These are phyloP conservation scores for Tolypeutes matacus DNA, from an alignment of 2,797 vertebrate genomes.

Conservation along the genomic window DNA sequence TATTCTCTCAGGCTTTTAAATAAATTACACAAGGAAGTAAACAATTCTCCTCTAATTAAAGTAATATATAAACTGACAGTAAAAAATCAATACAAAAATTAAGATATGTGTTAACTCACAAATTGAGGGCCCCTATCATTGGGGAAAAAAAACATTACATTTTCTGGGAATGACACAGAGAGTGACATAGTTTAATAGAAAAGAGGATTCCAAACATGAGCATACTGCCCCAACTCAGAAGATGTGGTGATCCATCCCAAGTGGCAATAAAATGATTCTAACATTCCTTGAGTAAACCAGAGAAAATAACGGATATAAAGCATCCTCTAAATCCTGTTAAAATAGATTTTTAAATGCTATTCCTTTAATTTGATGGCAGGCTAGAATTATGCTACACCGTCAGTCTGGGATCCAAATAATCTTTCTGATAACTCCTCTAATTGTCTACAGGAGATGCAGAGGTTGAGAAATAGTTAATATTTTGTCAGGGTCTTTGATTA, in stretches of 20 bases:
- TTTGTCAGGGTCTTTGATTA: slow-evolving; percentile 22
- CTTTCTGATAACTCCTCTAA: not conserved
- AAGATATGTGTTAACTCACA: not conserved
- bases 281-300: slow-evolving; percentile 2
- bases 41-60: not conserved
- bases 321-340: slow-evolving; percentile 12
- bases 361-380: not conserved
- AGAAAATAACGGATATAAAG: not conserved
- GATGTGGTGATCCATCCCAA: not conserved
- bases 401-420: slow-evolving; percentile 35
- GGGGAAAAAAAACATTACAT: not conserved
- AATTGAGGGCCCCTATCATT: not conserved
- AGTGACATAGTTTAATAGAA: not conserved
- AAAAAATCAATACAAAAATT: not conserved
- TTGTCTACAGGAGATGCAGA: not conserved
- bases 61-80: not conserved
- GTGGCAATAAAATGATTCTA: slow-evolving; percentile 9
- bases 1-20: not conserved
- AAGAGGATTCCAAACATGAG: not conserved
- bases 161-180: not conserved
- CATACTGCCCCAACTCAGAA: not conserved
- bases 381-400: not conserved
- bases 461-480: not conserved
- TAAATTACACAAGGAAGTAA: not conserved
- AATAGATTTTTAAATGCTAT: slow-evolving; percentile 7